A percentile compares a stretch with the other conserved stretches of the same genome.
Conservation (phyloP, 2,797 vertebrate species). For the Halcyon badia region DNA sequence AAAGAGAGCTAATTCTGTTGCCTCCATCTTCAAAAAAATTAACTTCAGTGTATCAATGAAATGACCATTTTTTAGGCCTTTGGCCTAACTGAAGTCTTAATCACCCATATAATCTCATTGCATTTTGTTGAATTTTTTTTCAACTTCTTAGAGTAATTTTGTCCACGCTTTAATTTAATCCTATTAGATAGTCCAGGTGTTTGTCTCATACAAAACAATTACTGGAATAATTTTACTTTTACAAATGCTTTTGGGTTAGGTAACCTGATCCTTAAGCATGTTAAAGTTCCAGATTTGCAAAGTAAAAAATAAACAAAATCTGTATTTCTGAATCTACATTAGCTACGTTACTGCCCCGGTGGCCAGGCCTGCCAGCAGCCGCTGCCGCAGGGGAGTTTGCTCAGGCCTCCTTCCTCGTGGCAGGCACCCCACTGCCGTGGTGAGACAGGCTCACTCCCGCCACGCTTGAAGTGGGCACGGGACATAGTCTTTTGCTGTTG, state of each 20-base stretch:
- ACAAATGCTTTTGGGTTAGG: neutral
- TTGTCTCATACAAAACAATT: neutral
- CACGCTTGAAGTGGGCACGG: rapidly evolving
- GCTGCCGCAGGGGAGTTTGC: rapidly evolving
- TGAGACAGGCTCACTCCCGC: rapidly evolving
- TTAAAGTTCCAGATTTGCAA: neutral
- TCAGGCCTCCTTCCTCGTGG: neutral
- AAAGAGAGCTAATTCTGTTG: neutral
- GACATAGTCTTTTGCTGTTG: rapidly evolving
- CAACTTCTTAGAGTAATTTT: neutral
- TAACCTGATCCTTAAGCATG: neutral
- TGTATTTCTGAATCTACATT: neutral
- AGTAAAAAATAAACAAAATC: neutral
- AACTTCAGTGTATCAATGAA: neutral
- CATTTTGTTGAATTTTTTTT: neutral
- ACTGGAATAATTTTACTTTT: neutral
- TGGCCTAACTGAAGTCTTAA: neutral
- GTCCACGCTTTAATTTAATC: neutral
- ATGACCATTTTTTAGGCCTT: neutral
- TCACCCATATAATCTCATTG: neutral
- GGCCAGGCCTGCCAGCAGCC: no score
- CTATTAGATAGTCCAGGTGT: neutral
- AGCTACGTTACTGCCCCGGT: neutral
- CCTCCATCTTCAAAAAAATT: neutral
- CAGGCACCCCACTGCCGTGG: rapidly evolving